Conservation (phyloP, 2,797 vertebrate species). For the Brachyalestes nurse region DNA sequence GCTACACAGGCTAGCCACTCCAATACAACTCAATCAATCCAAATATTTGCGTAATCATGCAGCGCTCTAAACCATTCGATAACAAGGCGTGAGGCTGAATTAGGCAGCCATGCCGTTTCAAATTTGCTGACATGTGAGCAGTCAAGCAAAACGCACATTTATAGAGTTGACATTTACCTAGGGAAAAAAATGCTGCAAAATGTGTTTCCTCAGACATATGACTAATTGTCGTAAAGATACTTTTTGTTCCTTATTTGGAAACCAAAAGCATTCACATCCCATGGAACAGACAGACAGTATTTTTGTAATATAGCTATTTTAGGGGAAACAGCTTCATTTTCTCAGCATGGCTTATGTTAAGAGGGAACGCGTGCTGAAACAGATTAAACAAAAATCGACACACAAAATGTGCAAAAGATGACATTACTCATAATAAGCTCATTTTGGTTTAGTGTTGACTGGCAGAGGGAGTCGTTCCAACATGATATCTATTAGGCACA, state of each 20-base stretch:
- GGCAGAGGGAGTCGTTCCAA: conserved; percentile 27
- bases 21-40: conserved; percentile 35
- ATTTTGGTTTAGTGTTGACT: conserved; percentile 38
- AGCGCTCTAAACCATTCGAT: conserved; percentile 6
- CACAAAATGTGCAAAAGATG: conserved; percentile 18
- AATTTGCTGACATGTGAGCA: conserved; percentile 32
- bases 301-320: conserved; percentile 36
- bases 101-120: not conserved
- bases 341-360: conserved; percentile 25
- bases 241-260: conserved; percentile 49
- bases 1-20: conserved; percentile 12
- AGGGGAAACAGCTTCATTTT: conserved; percentile 29
- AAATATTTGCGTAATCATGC: conserved; percentile 35
- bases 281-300: not conserved
- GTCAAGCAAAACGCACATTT: conserved; percentile 35
- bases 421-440: conserved; percentile 48
- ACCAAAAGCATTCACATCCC: conserved; percentile 14
- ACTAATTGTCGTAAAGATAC: conserved; percentile 43
- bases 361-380: conserved; percentile 34
- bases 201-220: conserved; percentile 49
- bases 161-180: conserved; percentile 43
- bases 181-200: conserved; percentile 30
- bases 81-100: not conserved
- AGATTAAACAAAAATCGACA: conserved; percentile 29
- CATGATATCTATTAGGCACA: conserved; percentile 28